phyloP scores from a whole-genome alignment of 2,888 invertebrate genomes.

The Sarcophaga carnaria region DNA sequence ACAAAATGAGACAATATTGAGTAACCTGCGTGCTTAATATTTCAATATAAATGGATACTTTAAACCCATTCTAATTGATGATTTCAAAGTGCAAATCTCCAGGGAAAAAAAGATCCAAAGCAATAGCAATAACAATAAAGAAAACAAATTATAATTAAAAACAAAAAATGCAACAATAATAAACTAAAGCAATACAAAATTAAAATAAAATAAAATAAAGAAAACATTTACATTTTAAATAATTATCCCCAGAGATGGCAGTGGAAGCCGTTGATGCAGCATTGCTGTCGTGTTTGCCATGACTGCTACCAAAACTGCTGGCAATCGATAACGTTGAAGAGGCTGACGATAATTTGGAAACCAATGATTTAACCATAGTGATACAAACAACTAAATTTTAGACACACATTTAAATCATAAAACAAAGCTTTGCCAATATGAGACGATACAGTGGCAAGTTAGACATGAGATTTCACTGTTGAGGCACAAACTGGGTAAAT shows the following conservation, averaged over 20 bases:
- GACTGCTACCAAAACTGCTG: constrained; percentile 71
- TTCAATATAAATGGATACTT: too few species aligned
- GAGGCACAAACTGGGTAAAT: neutral
- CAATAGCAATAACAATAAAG: neutral
- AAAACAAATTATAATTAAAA: neutral
- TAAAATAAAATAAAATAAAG: constrained; percentile 1
- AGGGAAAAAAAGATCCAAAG: constrained; percentile 3
- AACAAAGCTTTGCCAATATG: too few species aligned
- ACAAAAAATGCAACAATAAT: neutral
- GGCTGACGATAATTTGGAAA: constrained; percentile 79
- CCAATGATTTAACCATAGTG: constrained; percentile 79
- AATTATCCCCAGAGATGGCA: constrained; percentile 66
- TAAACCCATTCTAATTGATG: too few species aligned
- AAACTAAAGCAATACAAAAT: neutral
- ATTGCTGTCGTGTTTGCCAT: constrained; percentile 69
- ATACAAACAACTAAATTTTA: neutral
- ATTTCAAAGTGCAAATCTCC: neutral
- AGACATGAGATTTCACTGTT: neutral
- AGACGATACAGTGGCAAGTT: neutral
- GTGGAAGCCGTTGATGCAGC: constrained; percentile 38
- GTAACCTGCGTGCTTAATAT: too few species aligned
- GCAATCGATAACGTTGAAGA: constrained; percentile 77
- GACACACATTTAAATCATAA: too few species aligned
- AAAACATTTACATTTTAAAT: constrained; percentile 64
- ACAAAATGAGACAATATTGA: too few species aligned